Evolutionary conservation across 1,140 invertebrate genomes (phyloP).

Genomic region (Drosophila chauvacae): DNA sequence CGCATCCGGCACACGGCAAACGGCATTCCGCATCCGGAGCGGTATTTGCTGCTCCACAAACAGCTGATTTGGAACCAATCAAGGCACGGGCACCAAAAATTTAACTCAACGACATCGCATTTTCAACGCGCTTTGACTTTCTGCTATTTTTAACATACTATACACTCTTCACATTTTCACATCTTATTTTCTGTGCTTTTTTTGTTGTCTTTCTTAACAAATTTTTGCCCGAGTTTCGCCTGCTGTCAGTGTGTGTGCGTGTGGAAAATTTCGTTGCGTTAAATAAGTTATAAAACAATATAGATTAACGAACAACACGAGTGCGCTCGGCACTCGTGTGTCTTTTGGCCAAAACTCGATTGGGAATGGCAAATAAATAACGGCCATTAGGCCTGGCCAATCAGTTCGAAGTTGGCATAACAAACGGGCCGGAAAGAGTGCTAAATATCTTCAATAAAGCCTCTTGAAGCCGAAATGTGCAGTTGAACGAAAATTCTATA

Average conservation of each 20-base stretch:
- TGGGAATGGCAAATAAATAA: slow-evolving; percentile 11
- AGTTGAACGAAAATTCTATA: not conserved
- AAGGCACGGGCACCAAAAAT: slow-evolving; percentile 59
- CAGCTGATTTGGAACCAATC: slow-evolving; percentile 61
- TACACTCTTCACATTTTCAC: slow-evolving; percentile 48
- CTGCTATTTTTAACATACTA: slow-evolving; percentile 69
- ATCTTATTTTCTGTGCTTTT: slow-evolving; percentile 27
- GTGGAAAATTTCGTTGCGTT: slow-evolving; percentile 72
- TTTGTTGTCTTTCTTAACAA: slow-evolving; percentile 41
- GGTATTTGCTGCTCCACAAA: slow-evolving; percentile 15
- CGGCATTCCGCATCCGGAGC: slow-evolving; percentile 33
- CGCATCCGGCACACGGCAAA: slow-evolving; percentile 14
- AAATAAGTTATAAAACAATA: slow-evolving; percentile 78
- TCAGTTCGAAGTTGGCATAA: slow-evolving; percentile 5
- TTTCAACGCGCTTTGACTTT: slow-evolving; percentile 57
- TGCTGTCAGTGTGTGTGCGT: slow-evolving; percentile 34
- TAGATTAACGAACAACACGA: slow-evolving; percentile 29
- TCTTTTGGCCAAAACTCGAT: slow-evolving; percentile 8
- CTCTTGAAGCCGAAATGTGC: not conserved
- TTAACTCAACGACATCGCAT: slow-evolving; percentile 15
- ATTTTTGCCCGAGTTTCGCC: slow-evolving; percentile 66
- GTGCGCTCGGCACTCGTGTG: not conserved
- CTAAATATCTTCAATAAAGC: not conserved
- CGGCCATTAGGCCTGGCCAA: not conserved
- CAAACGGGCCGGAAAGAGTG: slow-evolving; percentile 2